phyloP scores from a whole-genome alignment of 2,797 vertebrate genomes.

The Bucorvus abyssinicus region DNA sequence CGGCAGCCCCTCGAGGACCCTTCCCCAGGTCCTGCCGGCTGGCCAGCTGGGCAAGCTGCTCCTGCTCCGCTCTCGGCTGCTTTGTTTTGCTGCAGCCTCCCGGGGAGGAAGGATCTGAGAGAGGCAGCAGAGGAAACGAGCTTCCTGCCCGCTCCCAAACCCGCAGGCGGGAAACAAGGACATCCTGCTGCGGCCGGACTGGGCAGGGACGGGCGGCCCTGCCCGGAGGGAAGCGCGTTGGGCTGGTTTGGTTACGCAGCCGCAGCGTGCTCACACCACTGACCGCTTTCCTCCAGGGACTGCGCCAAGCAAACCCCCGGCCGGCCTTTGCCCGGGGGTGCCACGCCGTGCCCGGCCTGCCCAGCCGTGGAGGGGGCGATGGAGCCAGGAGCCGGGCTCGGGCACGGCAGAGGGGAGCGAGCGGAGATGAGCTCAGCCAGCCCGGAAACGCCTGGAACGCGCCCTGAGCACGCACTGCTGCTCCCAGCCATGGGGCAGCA shows the following conservation, averaged over 20 bases:
- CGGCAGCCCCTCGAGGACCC: background rate
- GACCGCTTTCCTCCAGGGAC: background rate
- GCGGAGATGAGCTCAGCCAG: background rate
- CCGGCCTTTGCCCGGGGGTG: background rate
- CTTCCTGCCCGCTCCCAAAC: background rate
- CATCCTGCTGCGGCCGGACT: background rate
- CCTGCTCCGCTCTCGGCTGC: accelerated
- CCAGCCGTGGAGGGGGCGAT: accelerated
- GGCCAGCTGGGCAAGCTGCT: background rate
- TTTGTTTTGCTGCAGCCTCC: background rate
- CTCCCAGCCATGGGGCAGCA: background rate
- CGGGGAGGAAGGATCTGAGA: background rate
- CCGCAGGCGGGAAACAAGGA: background rate
- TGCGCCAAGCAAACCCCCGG: background rate
- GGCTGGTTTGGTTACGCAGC: background rate
- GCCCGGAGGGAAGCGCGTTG: background rate
- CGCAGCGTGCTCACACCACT: accelerated
- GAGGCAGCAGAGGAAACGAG: background rate
- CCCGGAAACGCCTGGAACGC: background rate
- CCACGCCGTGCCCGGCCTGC: accelerated
- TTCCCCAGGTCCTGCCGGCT: background rate
- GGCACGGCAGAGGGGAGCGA: background rate
- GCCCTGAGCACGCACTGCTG: background rate
- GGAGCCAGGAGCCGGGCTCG: background rate
- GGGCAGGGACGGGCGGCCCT: background rate